A percentile compares a stretch with the other conserved stretches of the same genome.
These are phyloP conservation scores for Cyclina sinensis DNA, from an alignment of 1,140 invertebrate species.

Conservation along the genomic window DNA sequence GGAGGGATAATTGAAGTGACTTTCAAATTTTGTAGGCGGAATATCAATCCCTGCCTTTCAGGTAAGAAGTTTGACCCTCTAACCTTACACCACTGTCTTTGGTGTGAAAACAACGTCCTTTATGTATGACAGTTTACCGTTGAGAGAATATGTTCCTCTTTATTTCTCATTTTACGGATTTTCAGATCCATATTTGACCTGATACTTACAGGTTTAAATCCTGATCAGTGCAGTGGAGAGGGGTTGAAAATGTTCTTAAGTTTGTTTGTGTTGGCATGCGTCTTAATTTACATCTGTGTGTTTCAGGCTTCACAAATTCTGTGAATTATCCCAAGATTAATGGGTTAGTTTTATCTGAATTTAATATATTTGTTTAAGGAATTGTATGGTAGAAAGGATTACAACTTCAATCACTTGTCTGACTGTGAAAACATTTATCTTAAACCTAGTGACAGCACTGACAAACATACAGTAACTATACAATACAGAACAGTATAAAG, in stretches of 20 bases:
- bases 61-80: too few species aligned
- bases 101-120: too few species aligned
- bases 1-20: too few species aligned
- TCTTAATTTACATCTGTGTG: background rate
- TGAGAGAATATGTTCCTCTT: background rate
- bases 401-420: background rate
- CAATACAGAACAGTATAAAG: background rate
- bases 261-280: background rate
- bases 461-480: background rate
- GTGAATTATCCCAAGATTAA: constrained; percentile 29
- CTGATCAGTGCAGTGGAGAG: background rate
- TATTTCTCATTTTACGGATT: background rate
- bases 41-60: too few species aligned
- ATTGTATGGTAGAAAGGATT: constrained; percentile 9
- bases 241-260: background rate
- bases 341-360: constrained; percentile 33
- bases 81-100: too few species aligned
- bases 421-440: constrained; percentile 30
- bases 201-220: background rate
- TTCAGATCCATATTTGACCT: background rate
- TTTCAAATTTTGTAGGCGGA: too few species aligned
- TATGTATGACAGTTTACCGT: background rate
- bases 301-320: background rate
- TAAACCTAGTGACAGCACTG: background rate
- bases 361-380: constrained; percentile 39